Conservation (phyloP, 2,797 vertebrate species). For the Malacoraja senta region DNA sequence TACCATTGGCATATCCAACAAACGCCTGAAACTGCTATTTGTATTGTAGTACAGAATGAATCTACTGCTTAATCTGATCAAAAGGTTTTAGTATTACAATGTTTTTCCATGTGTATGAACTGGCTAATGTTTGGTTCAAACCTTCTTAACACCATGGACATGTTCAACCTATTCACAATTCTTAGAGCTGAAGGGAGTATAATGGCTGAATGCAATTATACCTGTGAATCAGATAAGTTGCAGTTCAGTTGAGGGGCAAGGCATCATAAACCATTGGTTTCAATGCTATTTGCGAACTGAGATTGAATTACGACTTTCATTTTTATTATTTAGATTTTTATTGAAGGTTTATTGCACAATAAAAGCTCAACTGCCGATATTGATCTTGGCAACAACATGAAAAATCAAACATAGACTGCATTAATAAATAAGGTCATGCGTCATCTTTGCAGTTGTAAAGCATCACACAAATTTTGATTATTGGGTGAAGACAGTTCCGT, state of each 20-base stretch:
- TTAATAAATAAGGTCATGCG: neutral
- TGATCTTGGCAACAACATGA: neutral
- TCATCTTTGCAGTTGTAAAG: neutral
- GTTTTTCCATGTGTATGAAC: neutral
- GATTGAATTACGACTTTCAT: neutral
- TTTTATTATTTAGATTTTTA: conserved; percentile 2
- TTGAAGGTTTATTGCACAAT: neutral
- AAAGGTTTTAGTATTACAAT: neutral
- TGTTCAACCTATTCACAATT: neutral
- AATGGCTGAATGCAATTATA: neutral
- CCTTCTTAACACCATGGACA: neutral
- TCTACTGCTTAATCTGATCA: neutral
- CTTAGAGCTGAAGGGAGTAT: too few species aligned
- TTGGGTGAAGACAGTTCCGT: neutral
- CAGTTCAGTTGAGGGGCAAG: neutral
- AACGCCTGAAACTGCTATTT: too few species aligned
- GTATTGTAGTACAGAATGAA: too few species aligned
- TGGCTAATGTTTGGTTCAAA: neutral
- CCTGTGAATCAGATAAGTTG: neutral
- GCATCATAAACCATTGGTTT: neutral
- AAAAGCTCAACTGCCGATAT: neutral
- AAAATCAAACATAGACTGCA: neutral
- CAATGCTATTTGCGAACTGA: neutral
- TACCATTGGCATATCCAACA: too few species aligned
- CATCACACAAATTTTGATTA: neutral